Conservation (phyloP, 2,113 vertebrate genomes). For the Catagonus wagneri region DNA sequence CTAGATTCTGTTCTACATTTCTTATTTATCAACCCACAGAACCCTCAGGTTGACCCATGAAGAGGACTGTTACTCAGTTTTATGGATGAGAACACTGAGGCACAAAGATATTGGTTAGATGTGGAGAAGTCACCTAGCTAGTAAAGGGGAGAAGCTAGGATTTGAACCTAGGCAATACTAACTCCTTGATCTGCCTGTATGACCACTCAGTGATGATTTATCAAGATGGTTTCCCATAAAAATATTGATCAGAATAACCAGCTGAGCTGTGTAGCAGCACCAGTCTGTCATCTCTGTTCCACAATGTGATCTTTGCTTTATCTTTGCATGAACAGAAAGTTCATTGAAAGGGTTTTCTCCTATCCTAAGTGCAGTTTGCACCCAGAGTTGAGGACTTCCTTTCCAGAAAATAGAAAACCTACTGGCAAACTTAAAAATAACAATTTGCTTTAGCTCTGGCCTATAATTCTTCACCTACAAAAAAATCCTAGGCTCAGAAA, state of each 20-base stretch:
- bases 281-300: not conserved
- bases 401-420: slow-evolving; percentile 5
- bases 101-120: not conserved
- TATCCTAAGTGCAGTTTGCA: not conserved
- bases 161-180: not conserved
- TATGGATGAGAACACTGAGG: not conserved
- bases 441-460: not conserved
- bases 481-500: not conserved
- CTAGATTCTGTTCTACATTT: not conserved
- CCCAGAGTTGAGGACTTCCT: not conserved
- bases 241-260: not conserved
- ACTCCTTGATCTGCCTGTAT: not conserved
- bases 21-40: not conserved
- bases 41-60: not conserved
- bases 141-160: not conserved
- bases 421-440: slow-evolving; percentile 38
- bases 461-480: not conserved
- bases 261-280: not conserved
- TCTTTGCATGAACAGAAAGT: not conserved
- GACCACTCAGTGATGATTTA: not conserved
- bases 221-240: not conserved
- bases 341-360: not conserved
- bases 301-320: not conserved
- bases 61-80: not conserved
- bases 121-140: not conserved